Percentiles rank a stretch among this genome's conserved stretches.
Evolutionary conservation across 2,888 invertebrate genomes (phyloP).

Genomic region (Synanthedon andrenaeformis): DNA sequence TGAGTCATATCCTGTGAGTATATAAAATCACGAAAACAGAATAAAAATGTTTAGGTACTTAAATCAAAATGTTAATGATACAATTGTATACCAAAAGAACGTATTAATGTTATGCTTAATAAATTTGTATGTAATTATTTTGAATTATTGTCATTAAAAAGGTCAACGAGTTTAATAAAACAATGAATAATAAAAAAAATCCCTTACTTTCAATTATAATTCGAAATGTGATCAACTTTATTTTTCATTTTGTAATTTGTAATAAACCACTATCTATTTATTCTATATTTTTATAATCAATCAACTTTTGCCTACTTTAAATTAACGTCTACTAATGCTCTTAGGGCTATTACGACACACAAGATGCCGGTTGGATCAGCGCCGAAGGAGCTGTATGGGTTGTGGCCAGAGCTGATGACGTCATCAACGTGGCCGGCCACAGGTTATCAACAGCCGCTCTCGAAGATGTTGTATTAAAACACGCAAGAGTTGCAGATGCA

Average conservation of each 20-base stretch:
- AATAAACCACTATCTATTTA: background rate
- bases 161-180: background rate
- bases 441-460: slow-evolving; percentile 89
- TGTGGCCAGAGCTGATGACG: slow-evolving; percentile 92
- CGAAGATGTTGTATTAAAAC: slow-evolving; percentile 91
- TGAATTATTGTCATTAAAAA: background rate
- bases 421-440: slow-evolving; percentile 96
- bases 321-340: background rate
- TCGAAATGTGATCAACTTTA: too few species aligned
- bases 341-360: slow-evolving; percentile 92
- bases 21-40: background rate
- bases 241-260: too few species aligned
- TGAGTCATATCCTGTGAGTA: slow-evolving; percentile 80
- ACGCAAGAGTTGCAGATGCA: slow-evolving; percentile 86
- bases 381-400: slow-evolving; percentile 88
- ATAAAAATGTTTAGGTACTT: too few species aligned
- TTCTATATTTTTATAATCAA: background rate
- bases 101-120: too few species aligned
- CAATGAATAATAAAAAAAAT: too few species aligned
- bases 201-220: too few species aligned
- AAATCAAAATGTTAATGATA: too few species aligned
- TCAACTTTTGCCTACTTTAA: background rate
- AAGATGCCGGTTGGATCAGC: slow-evolving; percentile 92
- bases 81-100: too few species aligned
- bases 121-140: background rate